These are phyloP conservation scores for Empis stercorea DNA, from an alignment of 2,888 invertebrate genomes.

Conservation along the genomic window DNA sequence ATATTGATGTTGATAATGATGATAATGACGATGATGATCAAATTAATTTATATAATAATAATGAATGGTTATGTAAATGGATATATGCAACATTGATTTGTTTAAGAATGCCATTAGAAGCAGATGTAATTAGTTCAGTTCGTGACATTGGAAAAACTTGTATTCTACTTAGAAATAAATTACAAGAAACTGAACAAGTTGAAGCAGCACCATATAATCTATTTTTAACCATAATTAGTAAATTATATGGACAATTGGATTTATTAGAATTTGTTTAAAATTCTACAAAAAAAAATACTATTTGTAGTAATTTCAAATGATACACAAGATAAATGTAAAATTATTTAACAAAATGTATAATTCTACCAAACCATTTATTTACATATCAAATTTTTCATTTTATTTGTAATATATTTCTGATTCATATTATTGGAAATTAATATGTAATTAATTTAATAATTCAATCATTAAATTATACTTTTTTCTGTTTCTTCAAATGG, in stretches of 20 bases:
- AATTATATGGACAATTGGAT: slow-evolving; percentile 31
- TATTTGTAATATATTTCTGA: too few species aligned
- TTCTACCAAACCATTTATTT: too few species aligned
- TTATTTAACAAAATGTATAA: too few species aligned
- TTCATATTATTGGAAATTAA: too few species aligned
- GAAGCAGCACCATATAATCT: slow-evolving; percentile 30
- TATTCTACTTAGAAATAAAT: slow-evolving; percentile 23
- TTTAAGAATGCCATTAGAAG: slow-evolving; percentile 31
- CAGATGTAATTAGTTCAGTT: slow-evolving; percentile 28
- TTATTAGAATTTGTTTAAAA: slow-evolving; percentile 26
- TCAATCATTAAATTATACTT: too few species aligned
- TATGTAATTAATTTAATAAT: too few species aligned
- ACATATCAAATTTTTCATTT: too few species aligned
- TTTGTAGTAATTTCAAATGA: too few species aligned
- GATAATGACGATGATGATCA: slow-evolving; percentile 7
- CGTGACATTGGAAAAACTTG: slow-evolving; percentile 29
- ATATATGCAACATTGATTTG: slow-evolving; percentile 30
- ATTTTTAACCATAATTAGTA: slow-evolving; percentile 28
- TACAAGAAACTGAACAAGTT: slow-evolving; percentile 18
- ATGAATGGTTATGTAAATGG: slow-evolving; percentile 32
- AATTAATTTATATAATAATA: slow-evolving; percentile 19
- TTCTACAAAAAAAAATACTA: too few species aligned
- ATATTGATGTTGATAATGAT: slow-evolving; percentile 4
- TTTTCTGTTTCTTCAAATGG: too few species aligned
- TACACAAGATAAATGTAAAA: too few species aligned